Percentiles rank a stretch among this genome's conserved stretches.
phyloP scores from a whole-genome alignment of 2,888 invertebrate species.

The Eupithecia centaureata region DNA sequence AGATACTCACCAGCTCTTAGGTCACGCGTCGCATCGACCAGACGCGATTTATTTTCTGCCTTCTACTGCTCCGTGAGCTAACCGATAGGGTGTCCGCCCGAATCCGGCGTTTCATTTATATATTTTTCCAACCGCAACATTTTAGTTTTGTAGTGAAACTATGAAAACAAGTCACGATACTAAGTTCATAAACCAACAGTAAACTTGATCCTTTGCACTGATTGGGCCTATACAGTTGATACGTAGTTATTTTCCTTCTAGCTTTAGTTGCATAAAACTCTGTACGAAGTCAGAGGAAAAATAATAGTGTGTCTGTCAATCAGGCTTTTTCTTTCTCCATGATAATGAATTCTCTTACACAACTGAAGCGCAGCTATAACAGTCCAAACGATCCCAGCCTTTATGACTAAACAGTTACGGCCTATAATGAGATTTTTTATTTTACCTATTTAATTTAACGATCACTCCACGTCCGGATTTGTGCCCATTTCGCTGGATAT shows the following conservation, averaged over 20 bases:
- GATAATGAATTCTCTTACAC: not conserved
- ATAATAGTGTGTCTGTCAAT: not conserved
- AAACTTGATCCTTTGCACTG: not conserved
- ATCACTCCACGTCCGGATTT: constrained; percentile 1
- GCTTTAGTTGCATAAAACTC: too few relatives aligned
- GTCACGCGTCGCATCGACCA: too few relatives aligned
- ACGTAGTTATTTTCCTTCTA: too few relatives aligned
- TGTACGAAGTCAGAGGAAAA: too few relatives aligned
- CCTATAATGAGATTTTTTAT: constrained; percentile 13
- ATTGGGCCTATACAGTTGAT: not conserved
- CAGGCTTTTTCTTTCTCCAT: not conserved
- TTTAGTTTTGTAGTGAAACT: too few relatives aligned
- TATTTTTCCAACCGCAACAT: too few relatives aligned
- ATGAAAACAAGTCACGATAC: too few relatives aligned
- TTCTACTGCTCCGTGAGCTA: too few relatives aligned
- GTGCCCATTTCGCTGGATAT: constrained; percentile 1
- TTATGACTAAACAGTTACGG: constrained; percentile 16
- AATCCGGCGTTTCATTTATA: too few relatives aligned
- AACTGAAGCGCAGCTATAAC: not conserved
- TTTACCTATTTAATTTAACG: constrained; percentile 15
- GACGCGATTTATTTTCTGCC: too few relatives aligned
- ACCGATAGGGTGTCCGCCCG: too few relatives aligned
- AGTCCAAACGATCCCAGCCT: not conserved
- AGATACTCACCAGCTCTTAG: too few relatives aligned
- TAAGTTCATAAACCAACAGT: not conserved